Evolutionary conservation across 2,888 invertebrate genomes (phyloP).

Genomic region (Trilocha varians): DNA sequence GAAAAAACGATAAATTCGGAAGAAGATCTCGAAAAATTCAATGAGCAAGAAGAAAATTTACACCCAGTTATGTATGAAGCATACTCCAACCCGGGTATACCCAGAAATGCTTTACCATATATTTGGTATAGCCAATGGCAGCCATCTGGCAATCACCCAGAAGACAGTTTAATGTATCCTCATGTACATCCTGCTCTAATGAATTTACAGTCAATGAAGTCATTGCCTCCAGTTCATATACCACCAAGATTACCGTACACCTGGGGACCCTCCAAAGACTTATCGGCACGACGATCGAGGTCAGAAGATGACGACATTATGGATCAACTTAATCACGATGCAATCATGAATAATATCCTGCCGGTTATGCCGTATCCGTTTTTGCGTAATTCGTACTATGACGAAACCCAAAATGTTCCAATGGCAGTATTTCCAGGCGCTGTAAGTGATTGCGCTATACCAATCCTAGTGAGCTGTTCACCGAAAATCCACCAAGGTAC

Average conservation of each 20-base stretch:
- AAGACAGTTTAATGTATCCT: slow-evolving; percentile 8
- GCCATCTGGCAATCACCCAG: not conserved
- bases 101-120: slow-evolving; percentile 5
- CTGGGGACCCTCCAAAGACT: slow-evolving; percentile 23
- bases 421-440: slow-evolving; percentile 22
- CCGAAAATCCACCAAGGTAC: slow-evolving; percentile 30
- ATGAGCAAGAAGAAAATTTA: not conserved
- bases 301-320: slow-evolving; percentile 31
- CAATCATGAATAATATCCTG: slow-evolving; percentile 47
- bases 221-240: slow-evolving; percentile 24
- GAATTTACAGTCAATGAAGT: slow-evolving; percentile 15
- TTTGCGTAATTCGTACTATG: slow-evolving; percentile 16
- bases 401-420: slow-evolving; percentile 1
- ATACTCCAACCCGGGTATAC: not conserved
- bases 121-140: slow-evolving; percentile 3
- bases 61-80: not conserved
- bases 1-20: not conserved
- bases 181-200: slow-evolving; percentile 16
- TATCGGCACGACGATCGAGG: slow-evolving; percentile 12
- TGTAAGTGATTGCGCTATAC: slow-evolving; percentile 22
- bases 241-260: no score
- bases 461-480: slow-evolving; percentile 37
- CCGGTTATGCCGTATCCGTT: slow-evolving; percentile 51
- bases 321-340: slow-evolving; percentile 37
- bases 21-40: not conserved